A percentile compares a stretch with the other conserved stretches of the same genome.
Evolutionary conservation across 2,113 vertebrate species (phyloP).

Genomic region (Cranoglanis bouderius): DNA sequence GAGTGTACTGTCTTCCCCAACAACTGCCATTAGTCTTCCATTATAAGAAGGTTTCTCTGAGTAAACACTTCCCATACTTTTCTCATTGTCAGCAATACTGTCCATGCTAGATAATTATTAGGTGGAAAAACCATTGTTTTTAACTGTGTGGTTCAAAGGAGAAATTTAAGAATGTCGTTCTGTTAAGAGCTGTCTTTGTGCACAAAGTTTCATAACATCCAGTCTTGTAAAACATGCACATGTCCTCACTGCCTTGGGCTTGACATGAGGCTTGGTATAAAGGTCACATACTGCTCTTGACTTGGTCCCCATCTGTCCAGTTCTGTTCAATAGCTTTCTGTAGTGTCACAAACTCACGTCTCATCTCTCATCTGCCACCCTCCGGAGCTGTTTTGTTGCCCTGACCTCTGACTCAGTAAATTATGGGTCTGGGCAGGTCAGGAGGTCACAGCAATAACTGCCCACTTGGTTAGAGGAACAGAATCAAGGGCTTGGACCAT

Average conservation of each 20-base stretch:
- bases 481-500: not conserved
- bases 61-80: not conserved
- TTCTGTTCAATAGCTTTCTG: constrained; percentile 26
- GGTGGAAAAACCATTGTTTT: not conserved
- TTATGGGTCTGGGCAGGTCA: constrained; percentile 41
- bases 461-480: constrained; percentile 6
- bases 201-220: not conserved
- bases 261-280: not conserved
- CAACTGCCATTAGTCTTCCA: not conserved
- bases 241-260: not conserved
- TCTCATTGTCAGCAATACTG: not conserved
- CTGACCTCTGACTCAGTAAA: constrained; percentile 48
- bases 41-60: not conserved
- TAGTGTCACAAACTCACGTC: not conserved
- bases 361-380: constrained; percentile 20
- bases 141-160: not conserved
- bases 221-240: not conserved
- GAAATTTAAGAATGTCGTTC: not conserved
- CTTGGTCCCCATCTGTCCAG: constrained; percentile 17
- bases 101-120: not conserved
- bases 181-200: not conserved
- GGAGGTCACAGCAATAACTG: constrained; percentile 22
- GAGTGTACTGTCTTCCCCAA: not conserved
- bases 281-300: constrained; percentile 13
- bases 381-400: constrained; percentile 24